Evolutionary conservation across 2,888 invertebrate genomes (phyloP).

Genomic region (Mythimna lalbum): DNA sequence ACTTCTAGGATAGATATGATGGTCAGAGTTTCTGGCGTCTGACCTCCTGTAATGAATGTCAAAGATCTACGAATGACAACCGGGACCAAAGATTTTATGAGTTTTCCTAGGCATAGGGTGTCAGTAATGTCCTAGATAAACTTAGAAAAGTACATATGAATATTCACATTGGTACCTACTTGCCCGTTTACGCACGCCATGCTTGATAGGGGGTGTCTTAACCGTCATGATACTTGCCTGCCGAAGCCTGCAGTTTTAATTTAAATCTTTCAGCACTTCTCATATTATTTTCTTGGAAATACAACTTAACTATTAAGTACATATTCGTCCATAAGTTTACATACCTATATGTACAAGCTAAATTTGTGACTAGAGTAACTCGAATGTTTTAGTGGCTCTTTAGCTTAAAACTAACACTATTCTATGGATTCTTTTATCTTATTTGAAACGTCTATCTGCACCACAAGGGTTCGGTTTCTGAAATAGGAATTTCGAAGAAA

Average conservation of each 20-base stretch:
- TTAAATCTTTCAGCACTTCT: slow-evolving; percentile 7
- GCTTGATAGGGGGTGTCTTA: too few species aligned
- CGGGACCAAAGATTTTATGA: too few species aligned
- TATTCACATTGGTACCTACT: too few species aligned
- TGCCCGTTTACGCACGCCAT: too few species aligned
- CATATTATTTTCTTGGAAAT: slow-evolving; percentile 46
- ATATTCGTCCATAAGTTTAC: slow-evolving; percentile 34
- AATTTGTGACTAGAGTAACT: slow-evolving; percentile 74
- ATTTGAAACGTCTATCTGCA: background rate
- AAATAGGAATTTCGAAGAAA: background rate
- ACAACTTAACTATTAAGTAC: slow-evolving; percentile 6
- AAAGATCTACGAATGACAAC: too few species aligned
- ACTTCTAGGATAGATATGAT: too few species aligned
- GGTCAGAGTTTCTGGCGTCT: too few species aligned
- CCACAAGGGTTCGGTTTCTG: background rate
- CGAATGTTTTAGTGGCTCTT: slow-evolving; percentile 24
- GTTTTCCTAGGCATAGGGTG: too few species aligned
- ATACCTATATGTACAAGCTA: slow-evolving; percentile 75
- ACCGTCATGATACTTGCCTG: background rate
- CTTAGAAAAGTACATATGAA: too few species aligned
- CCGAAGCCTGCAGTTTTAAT: background rate
- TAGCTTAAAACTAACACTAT: slow-evolving; percentile 17
- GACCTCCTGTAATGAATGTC: too few species aligned
- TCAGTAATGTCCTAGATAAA: too few species aligned
- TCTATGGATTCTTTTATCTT: slow-evolving; percentile 6